phyloP scores from a whole-genome alignment of 2,113 vertebrate species.

The Parotia lawesii region DNA sequence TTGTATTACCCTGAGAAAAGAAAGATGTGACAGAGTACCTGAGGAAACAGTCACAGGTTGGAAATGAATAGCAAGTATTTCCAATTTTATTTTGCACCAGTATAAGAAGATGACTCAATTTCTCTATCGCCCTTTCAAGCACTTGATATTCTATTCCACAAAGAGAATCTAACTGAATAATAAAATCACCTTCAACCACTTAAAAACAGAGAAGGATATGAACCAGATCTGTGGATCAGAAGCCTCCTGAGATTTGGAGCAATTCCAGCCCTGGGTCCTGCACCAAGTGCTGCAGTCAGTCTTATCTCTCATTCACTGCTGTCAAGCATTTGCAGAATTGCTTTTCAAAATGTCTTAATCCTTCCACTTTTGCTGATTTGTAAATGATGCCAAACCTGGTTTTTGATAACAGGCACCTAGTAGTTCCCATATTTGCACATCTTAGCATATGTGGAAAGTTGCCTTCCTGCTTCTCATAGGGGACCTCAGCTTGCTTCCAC shows the following conservation, averaged over 20 bases:
- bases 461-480: conserved; percentile 20
- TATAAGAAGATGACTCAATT: neutral
- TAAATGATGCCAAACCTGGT: conserved; percentile 52
- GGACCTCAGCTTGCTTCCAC: conserved; percentile 25
- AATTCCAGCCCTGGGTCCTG: neutral
- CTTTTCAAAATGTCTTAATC: conserved; percentile 25
- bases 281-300: neutral
- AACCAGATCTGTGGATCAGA: neutral
- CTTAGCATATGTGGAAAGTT: conserved; percentile 29
- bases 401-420: conserved; percentile 45
- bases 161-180: neutral
- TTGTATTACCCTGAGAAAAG: neutral
- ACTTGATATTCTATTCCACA: neutral
- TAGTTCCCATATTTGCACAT: conserved; percentile 34
- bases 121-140: neutral
- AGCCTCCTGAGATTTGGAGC: neutral
- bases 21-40: neutral
- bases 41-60: neutral
- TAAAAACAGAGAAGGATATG: neutral
- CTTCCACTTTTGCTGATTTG: conserved; percentile 50
- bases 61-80: neutral
- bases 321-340: conserved; percentile 43
- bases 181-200: neutral
- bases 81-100: neutral
- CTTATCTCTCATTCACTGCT: neutral